These are phyloP conservation scores for Prionace glauca DNA, from an alignment of 2,797 vertebrate species.

Conservation along the genomic window DNA sequence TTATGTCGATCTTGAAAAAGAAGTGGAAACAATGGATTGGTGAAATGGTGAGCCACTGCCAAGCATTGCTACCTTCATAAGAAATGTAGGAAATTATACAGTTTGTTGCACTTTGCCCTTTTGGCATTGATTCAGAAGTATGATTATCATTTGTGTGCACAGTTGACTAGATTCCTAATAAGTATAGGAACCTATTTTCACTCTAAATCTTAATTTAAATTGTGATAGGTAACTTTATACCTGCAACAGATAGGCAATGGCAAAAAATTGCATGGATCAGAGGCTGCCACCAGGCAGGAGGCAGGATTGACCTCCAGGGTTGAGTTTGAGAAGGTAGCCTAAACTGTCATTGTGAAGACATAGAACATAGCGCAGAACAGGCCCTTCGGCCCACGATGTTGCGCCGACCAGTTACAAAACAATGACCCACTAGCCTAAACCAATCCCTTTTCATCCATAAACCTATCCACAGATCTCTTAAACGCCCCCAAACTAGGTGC, in stretches of 20 bases:
- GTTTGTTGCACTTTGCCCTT: neutral
- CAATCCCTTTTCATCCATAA: too few relatives aligned
- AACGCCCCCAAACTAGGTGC: too few relatives aligned
- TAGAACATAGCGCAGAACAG: too few relatives aligned
- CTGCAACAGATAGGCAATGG: neutral
- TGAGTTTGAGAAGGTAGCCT: too few relatives aligned
- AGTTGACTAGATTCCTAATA: neutral
- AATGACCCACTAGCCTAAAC: too few relatives aligned
- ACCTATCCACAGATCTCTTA: too few relatives aligned
- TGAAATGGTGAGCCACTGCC: neutral
- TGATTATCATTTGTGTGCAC: neutral
- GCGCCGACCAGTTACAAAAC: too few relatives aligned
- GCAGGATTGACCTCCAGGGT: too few relatives aligned
- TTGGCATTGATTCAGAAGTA: neutral
- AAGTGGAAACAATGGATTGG: neutral
- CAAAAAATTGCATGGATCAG: too few relatives aligned
- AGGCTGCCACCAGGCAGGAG: too few relatives aligned
- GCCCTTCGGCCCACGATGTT: too few relatives aligned
- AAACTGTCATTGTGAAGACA: too few relatives aligned
- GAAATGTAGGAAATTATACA: neutral
- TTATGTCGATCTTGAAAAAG: neutral
- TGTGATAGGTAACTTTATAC: neutral
- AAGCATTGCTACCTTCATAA: neutral
- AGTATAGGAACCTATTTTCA: neutral
- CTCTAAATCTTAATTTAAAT: neutral